phyloP scores from a whole-genome alignment of 2,888 invertebrate genomes.

The Xylota sylvarum region DNA sequence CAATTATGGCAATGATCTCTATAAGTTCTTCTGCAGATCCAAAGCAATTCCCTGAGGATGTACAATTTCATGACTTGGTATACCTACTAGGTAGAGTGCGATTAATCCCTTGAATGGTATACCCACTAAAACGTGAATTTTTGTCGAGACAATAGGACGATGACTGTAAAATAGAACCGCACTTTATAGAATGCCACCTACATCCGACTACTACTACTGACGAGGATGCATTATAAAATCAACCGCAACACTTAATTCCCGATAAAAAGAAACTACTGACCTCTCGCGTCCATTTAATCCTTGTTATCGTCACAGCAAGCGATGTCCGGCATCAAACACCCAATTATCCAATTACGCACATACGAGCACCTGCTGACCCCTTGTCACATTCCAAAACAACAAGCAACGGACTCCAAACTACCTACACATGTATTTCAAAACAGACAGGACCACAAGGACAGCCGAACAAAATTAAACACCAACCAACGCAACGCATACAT shows the following conservation, averaged over 20 bases:
- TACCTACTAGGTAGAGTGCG: too few species aligned
- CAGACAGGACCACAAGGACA: slow-evolving; percentile 47
- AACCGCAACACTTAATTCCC: slow-evolving; percentile 53
- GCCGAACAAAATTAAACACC: slow-evolving; percentile 44
- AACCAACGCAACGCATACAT: slow-evolving; percentile 31
- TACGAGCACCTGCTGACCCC: slow-evolving; percentile 70
- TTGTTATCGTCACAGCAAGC: slow-evolving; percentile 29
- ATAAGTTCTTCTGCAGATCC: too few species aligned
- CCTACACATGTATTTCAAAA: slow-evolving; percentile 11
- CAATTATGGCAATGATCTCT: too few species aligned
- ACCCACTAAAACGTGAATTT: too few species aligned
- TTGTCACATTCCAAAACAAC: slow-evolving; percentile 49
- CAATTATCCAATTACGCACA: slow-evolving; percentile 75
- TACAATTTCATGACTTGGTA: too few species aligned
- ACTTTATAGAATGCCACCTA: background rate
- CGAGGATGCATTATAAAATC: slow-evolving; percentile 23
- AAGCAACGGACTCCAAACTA: slow-evolving; percentile 51
- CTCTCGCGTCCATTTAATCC: slow-evolving; percentile 1
- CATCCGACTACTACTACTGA: slow-evolving; percentile 13
- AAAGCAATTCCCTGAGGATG: too few species aligned
- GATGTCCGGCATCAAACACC: slow-evolving; percentile 48
- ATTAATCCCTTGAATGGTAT: too few species aligned
- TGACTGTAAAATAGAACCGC: too few species aligned
- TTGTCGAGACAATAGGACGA: too few species aligned
- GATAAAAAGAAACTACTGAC: slow-evolving; percentile 50